Conservation (phyloP, 2,113 vertebrate species). For the Colius striatus region DNA sequence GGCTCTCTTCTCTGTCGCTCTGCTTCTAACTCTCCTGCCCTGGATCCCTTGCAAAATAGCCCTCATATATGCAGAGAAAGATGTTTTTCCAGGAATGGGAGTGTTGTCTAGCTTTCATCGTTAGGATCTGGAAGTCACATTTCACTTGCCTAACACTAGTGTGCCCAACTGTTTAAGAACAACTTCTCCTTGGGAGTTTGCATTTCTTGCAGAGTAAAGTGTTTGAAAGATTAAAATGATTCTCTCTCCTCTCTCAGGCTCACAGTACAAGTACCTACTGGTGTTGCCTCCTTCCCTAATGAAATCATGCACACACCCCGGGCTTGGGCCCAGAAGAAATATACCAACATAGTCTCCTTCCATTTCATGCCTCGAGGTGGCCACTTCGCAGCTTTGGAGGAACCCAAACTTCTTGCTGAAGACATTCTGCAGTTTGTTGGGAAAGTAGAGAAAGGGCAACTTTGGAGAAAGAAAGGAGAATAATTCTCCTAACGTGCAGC, state of each 20-base stretch:
- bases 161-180: background rate
- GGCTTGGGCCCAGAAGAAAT: slow-evolving; percentile 73
- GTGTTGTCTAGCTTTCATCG: background rate
- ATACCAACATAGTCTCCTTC: slow-evolving; percentile 73
- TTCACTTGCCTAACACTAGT: background rate
- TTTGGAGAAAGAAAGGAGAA: background rate
- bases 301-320: slow-evolving; percentile 64
- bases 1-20: background rate
- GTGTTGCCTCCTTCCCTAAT: slow-evolving; percentile 75
- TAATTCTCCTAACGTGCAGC: background rate
- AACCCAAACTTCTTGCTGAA: slow-evolving; percentile 76
- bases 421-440: slow-evolving; percentile 77
- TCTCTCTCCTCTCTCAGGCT: slow-evolving; percentile 62
- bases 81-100: background rate
- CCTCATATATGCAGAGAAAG: background rate
- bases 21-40: background rate
- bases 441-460: slow-evolving; percentile 58
- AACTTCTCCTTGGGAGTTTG: background rate
- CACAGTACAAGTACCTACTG: slow-evolving; percentile 74
- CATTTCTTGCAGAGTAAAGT: background rate
- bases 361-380: slow-evolving; percentile 77
- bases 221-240: background rate
- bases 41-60: background rate
- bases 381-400: slow-evolving; percentile 79
- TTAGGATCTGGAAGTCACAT: background rate